Evolutionary conservation across 2,113 vertebrate species (phyloP).

Genomic region (Seriola rivoliana): DNA sequence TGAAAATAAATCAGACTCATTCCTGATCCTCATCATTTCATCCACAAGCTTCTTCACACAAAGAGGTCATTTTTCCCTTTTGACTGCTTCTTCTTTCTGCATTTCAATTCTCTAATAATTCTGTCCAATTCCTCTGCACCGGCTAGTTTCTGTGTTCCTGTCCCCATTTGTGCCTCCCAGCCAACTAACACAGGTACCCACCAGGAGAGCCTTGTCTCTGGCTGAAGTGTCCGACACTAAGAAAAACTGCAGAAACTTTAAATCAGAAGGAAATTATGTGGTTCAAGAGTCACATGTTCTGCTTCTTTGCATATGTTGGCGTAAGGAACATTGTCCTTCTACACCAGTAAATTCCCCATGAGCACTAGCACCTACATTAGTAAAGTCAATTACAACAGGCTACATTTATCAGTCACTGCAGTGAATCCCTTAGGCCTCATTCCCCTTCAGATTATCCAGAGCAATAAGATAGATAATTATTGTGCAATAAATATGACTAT

Average conservation of each 20-base stretch:
- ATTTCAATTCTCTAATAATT: conserved; percentile 2
- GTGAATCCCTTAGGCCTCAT: background rate
- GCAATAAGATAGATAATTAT: background rate
- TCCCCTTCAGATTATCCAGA: background rate
- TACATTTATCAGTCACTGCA: background rate
- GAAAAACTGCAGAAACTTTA: too few relatives aligned
- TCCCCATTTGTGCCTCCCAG: background rate
- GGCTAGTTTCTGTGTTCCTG: background rate
- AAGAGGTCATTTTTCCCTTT: background rate
- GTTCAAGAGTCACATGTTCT: too few relatives aligned
- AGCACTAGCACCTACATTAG: background rate
- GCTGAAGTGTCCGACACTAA: background rate
- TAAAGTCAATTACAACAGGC: background rate
- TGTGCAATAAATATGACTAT: background rate
- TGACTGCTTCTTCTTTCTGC: background rate
- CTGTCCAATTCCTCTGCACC: background rate
- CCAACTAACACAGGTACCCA: background rate
- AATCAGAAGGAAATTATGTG: background rate
- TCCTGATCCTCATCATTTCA: conserved; percentile 1
- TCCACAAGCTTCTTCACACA: background rate
- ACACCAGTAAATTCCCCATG: background rate
- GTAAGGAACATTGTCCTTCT: background rate
- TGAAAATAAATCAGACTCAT: background rate
- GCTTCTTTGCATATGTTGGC: background rate
- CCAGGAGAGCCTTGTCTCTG: background rate